A percentile compares a stretch with the other conserved stretches of the same genome.
These are phyloP conservation scores for Porites lobata DNA, from an alignment of 92 coral and sea anemone genomes.

Conservation along the genomic window DNA sequence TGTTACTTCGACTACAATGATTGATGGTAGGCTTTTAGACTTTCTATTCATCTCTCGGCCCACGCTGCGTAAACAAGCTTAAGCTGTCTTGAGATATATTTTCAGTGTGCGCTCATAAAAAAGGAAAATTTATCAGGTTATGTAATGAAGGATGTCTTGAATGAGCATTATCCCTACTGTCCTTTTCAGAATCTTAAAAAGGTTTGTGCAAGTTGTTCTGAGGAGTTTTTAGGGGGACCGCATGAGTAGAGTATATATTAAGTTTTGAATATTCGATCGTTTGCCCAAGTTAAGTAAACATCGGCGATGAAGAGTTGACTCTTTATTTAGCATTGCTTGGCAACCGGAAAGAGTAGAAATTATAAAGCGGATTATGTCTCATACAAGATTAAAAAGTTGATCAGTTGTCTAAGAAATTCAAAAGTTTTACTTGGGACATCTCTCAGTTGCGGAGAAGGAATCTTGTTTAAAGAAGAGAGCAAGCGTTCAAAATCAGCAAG, in stretches of 20 bases:
- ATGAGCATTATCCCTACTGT: no score
- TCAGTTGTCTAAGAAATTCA: not conserved
- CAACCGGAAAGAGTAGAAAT: slow-evolving; percentile 8
- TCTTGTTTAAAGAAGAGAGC: no score
- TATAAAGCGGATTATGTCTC: slow-evolving; percentile 14
- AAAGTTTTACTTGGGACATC: not conserved
- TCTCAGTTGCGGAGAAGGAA: not conserved
- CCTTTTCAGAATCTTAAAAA: not conserved
- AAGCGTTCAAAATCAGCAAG: not conserved
- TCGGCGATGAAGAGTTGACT: slow-evolving; percentile 28
- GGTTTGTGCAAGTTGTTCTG: not conserved
- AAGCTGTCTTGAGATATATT: not conserved
- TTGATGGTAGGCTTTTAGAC: not conserved
- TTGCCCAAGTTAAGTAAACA: slow-evolving; percentile 39
- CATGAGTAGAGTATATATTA: not conserved
- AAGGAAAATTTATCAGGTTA: no score
- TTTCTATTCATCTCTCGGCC: not conserved
- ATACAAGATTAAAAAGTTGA: not conserved
- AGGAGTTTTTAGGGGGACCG: not conserved
- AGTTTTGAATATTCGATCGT: slow-evolving; percentile 9
- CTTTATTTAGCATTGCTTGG: slow-evolving; percentile 25
- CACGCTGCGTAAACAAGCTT: slow-evolving; percentile 16
- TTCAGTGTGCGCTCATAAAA: not conserved
- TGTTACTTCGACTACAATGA: not conserved
- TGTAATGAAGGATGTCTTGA: no score